These are phyloP conservation scores for Phymatocera aterrima DNA, from an alignment of 2,888 invertebrate genomes.

Conservation along the genomic window DNA sequence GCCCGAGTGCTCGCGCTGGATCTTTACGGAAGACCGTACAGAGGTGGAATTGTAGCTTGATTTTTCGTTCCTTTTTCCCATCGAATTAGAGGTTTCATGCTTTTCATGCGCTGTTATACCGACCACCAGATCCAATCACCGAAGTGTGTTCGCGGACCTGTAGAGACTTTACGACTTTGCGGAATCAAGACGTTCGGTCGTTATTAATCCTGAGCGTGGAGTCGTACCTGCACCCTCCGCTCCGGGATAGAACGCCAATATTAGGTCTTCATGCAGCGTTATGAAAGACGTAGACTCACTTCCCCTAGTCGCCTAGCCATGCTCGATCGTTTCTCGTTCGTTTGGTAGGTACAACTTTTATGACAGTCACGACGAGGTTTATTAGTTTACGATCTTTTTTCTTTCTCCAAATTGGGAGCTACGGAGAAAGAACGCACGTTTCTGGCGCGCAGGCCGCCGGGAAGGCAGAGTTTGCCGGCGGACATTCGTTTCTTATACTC, in stretches of 20 bases:
- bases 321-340: conserved; percentile 52
- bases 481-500: conserved; percentile 44
- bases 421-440: background rate
- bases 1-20: no score
- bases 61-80: background rate
- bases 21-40: no score
- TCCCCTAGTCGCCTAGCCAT: conserved; percentile 3
- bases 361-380: conserved; percentile 49
- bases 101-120: conserved; percentile 32
- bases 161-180: conserved; percentile 59
- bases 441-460: conserved; percentile 35
- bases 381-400: conserved; percentile 56
- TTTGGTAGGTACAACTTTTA: conserved; percentile 53
- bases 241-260: no score
- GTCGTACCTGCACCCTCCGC: background rate
- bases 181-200: conserved; percentile 50
- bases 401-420: conserved; percentile 50
- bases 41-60: background rate
- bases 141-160: conserved; percentile 56
- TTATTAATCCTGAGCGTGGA: conserved; percentile 59
- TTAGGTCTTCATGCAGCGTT: background rate
- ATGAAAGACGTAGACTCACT: conserved; percentile 16
- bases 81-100: background rate
- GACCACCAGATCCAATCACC: conserved; percentile 57
- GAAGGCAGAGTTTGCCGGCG: conserved; percentile 48